Conservation (phyloP, 2,888 invertebrate species). For the Temnothorax unifasciatus region DNA sequence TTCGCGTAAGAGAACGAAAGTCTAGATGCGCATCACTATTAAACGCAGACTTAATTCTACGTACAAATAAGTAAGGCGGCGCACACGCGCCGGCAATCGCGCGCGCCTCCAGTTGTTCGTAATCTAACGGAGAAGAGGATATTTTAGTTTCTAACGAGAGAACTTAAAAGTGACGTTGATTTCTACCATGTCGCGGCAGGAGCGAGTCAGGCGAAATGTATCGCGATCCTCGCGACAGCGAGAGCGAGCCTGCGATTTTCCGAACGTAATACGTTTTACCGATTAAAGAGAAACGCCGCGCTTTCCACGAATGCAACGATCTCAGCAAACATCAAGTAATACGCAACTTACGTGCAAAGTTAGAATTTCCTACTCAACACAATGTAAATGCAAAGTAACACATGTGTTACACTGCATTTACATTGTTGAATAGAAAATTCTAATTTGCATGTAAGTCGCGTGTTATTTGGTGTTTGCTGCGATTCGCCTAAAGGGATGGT, state of each 20-base stretch:
- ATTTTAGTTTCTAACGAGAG: slow-evolving; percentile 57
- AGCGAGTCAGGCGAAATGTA: slow-evolving; percentile 2
- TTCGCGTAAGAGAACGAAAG: slow-evolving; percentile 75
- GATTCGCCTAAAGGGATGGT: slow-evolving; percentile 40
- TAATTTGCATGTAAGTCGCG: too few species aligned
- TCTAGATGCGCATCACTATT: slow-evolving; percentile 76
- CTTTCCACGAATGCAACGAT: slow-evolving; percentile 63
- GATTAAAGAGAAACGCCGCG: slow-evolving; percentile 61
- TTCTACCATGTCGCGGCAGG: slow-evolving; percentile 5
- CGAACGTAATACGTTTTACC: slow-evolving; percentile 52
- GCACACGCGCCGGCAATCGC: slow-evolving; percentile 60
- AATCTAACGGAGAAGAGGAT: slow-evolving; percentile 55
- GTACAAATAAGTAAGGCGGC: slow-evolving; percentile 73
- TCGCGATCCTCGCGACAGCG: not conserved
- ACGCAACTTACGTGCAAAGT: too few species aligned
- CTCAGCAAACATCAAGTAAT: not conserved
- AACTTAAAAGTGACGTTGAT: slow-evolving; percentile 21
- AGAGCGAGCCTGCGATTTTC: slow-evolving; percentile 57
- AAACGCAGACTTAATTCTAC: slow-evolving; percentile 73
- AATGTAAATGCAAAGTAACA: too few species aligned
- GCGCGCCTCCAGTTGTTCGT: slow-evolving; percentile 53
- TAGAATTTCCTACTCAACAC: too few species aligned
- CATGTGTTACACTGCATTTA: too few species aligned
- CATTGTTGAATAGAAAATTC: too few species aligned
- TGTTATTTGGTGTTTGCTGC: slow-evolving; percentile 51